These are phyloP conservation scores for Megalonaias nervosa DNA, from an alignment of 1,140 invertebrate genomes.

Conservation along the genomic window DNA sequence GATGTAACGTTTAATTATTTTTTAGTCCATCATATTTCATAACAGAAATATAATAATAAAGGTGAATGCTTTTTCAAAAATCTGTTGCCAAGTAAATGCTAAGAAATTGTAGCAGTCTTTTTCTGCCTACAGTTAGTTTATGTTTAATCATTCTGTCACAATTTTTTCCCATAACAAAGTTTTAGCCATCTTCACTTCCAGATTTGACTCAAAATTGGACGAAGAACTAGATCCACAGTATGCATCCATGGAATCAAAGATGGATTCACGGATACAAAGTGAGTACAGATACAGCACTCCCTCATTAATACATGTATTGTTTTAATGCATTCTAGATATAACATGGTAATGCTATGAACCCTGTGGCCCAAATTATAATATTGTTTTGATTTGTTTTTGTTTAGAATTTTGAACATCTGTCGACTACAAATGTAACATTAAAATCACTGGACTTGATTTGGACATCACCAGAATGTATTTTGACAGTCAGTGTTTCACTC, in stretches of 20 bases:
- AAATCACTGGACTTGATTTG: background rate
- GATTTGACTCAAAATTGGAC: conserved; percentile 53
- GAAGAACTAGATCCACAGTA: conserved; percentile 55
- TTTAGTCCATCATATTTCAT: too few species aligned
- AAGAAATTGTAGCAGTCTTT: too few species aligned
- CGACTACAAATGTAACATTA: background rate
- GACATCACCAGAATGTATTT: too few species aligned
- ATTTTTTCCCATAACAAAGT: too few species aligned
- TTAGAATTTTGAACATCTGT: background rate
- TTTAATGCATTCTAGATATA: background rate
- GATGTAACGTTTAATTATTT: too few species aligned
- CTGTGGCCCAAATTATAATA: background rate
- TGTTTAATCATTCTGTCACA: too few species aligned
- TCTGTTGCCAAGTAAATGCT: too few species aligned
- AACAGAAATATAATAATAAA: too few species aligned
- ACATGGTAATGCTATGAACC: too few species aligned
- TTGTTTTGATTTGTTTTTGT: conserved; percentile 1
- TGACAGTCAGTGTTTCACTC: too few species aligned
- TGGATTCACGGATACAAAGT: conserved; percentile 63
- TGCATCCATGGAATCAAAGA: conserved; percentile 48
- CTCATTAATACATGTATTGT: conserved; percentile 5
- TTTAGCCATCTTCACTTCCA: conserved; percentile 17
- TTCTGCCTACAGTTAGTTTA: too few species aligned
- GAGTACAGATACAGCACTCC: conserved; percentile 8
- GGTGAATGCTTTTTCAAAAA: too few species aligned